Percentiles rank a stretch among this genome's conserved stretches.
Evolutionary conservation across 2,113 vertebrate species (phyloP).

Genomic region (Glaucidium brasilianum): DNA sequence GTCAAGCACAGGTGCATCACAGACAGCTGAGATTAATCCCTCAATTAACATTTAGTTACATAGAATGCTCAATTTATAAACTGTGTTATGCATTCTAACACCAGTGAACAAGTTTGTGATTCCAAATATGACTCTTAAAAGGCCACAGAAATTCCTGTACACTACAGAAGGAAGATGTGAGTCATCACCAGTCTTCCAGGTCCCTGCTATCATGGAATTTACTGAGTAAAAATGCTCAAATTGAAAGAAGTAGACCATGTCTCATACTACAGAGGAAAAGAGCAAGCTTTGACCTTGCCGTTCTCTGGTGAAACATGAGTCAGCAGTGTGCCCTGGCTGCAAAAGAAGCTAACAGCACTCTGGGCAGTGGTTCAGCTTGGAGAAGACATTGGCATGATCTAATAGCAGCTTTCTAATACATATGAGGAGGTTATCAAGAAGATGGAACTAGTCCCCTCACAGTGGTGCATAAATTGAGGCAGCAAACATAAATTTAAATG

Average conservation of each 20-base stretch:
- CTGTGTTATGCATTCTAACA: neutral
- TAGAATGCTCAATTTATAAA: neutral
- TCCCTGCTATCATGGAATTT: neutral
- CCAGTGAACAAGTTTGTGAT: neutral
- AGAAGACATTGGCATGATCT: neutral
- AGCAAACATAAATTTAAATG: neutral
- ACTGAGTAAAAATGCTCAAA: neutral
- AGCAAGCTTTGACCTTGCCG: neutral
- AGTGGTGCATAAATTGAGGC: neutral
- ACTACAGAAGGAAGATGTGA: neutral
- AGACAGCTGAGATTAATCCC: neutral
- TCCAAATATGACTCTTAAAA: neutral
- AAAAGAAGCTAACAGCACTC: neutral
- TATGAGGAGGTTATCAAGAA: neutral
- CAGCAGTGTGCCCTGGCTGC: neutral
- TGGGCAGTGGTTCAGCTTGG: neutral
- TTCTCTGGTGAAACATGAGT: neutral
- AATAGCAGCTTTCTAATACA: neutral
- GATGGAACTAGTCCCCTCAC: neutral
- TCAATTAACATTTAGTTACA: neutral
- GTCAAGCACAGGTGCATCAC: neutral
- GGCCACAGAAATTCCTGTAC: neutral
- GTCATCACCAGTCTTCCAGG: neutral
- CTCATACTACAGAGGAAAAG: neutral
- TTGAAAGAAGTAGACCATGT: neutral